Evolutionary conservation across 2,797 vertebrate genomes (phyloP).

Genomic region (Synanceia verrucosa): DNA sequence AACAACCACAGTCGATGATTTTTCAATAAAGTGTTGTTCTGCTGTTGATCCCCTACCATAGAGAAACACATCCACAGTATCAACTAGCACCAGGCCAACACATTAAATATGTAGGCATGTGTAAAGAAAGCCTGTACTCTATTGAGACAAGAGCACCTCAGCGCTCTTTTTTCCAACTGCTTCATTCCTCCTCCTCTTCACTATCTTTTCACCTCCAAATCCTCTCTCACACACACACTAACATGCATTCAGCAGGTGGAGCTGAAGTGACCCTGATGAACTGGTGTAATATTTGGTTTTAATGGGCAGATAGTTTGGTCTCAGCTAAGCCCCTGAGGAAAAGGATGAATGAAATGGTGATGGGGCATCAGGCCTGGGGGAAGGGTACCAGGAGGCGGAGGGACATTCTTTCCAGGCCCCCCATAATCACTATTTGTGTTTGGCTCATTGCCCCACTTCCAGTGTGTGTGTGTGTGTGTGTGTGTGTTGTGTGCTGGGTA

Average conservation of each 20-base stretch:
- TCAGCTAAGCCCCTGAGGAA: constrained; percentile 44
- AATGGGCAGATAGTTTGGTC: constrained; percentile 7
- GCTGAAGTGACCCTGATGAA: not conserved
- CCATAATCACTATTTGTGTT: constrained; percentile 77
- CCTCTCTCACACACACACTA: constrained; percentile 14
- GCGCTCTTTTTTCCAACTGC: constrained; percentile 18
- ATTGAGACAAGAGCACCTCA: constrained; percentile 50
- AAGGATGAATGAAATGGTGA: constrained; percentile 71
- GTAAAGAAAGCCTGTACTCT: constrained; percentile 63
- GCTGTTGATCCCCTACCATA: constrained; percentile 8
- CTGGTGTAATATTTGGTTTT: not conserved
- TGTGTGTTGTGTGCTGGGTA: constrained; percentile 42
- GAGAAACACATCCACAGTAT: constrained; percentile 28
- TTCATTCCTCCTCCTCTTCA: constrained; percentile 12
- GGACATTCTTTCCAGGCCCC: constrained; percentile 70
- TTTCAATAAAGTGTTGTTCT: not conserved
- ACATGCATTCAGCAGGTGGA: constrained; percentile 23
- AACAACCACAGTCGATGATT: not conserved
- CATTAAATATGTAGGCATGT: constrained; percentile 78
- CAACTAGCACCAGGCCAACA: constrained; percentile 53
- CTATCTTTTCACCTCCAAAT: constrained; percentile 57
- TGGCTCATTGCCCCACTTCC: constrained; percentile 69
- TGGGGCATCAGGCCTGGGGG: constrained; percentile 59
- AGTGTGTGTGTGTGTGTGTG: constrained; percentile 28
- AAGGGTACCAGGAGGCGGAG: constrained; percentile 54